Base-by-base conservation (phyloP, 2,113 vertebrate genomes). In the Meleagris gallopavo region DNA sequence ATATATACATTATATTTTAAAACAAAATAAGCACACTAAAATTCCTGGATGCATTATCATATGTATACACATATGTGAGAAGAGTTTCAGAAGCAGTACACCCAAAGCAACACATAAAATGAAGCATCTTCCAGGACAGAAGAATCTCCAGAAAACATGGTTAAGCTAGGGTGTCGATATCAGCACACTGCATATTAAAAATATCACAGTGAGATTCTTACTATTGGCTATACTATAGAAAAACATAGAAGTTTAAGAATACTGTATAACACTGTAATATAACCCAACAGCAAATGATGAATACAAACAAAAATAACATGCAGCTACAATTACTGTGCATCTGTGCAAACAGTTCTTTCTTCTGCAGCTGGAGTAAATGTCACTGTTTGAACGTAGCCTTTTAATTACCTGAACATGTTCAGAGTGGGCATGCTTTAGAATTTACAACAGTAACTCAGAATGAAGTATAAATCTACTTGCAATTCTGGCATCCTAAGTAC, bases 1-100 rank as follows among this genome's bases (percentile, higher is more conserved):
- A 13, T 2, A 1, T 5, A 9, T 15, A 11, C 20, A 9, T 38
- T 13, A 58, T 19, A 18, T 69, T 7, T 76, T 62, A 50, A 86
- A 69, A 0, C 9, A 88, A 80, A 90, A 82, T 4, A 17, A 46
- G 7, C 65, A 57, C 13, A 2, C 4, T 7, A 16, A 6, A 5
- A 20, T 17, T 46, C 34, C 71, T 62, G 66, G 40, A 14, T 76
- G 60, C 16, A 52, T 57, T 84, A 36, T 25, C 38, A 72, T 43
- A 43, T 43, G 41, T 43, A 43, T 43, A 65, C 9, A 48, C 0
- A 4, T 22, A 29, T 29, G 25, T 0, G 4, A 74, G 17, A 45
- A 36, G 16, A 45, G 25, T 72, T 86, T 83, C 27, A 71, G 45
- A 89, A 62, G 40, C 20, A 48, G 11, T 3, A 30, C 70, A 83